These are phyloP conservation scores for Eupithecia subumbrata DNA, from an alignment of 2,888 invertebrate species.

Conservation along the genomic window DNA sequence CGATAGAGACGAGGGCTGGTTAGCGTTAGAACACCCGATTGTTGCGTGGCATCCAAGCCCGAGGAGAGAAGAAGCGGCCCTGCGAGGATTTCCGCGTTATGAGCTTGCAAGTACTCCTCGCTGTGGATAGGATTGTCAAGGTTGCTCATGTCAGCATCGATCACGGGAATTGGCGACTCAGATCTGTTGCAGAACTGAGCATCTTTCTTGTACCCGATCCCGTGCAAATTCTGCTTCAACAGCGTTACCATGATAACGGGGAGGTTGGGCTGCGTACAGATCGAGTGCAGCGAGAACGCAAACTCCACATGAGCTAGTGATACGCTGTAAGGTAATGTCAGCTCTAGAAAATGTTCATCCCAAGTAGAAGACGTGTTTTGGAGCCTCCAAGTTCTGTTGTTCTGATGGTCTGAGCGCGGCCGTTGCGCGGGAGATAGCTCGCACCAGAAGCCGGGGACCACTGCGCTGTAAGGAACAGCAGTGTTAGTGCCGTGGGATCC, in stretches of 20 bases:
- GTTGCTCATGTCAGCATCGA: conserved; percentile 68
- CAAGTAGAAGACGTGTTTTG: conserved; percentile 95
- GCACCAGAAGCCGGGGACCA: conserved; percentile 96
- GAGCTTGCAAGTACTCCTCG: conserved; percentile 91
- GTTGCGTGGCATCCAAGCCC: conserved; percentile 93
- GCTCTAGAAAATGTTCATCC: conserved; percentile 96
- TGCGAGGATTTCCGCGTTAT: conserved; percentile 95
- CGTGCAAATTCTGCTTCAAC: conserved; percentile 85
- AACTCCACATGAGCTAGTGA: conserved; percentile 95
- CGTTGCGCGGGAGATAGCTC: conserved; percentile 96
- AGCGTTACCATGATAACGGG: conserved; percentile 91
- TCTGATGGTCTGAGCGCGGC: conserved; percentile 94
- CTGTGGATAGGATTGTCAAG: conserved; percentile 90
- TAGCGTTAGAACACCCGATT: conserved; percentile 92
- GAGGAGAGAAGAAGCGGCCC: conserved; percentile 93
- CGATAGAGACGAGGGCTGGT: conserved; percentile 94
- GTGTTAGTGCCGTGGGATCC: conserved; percentile 87
- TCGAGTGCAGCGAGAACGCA: conserved; percentile 91
- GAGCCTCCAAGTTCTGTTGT: conserved; percentile 94
- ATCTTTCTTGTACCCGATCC: conserved; percentile 81
- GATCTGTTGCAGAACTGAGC: conserved; percentile 74
- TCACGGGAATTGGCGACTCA: conserved; percentile 70
- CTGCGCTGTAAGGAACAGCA: conserved; percentile 89
- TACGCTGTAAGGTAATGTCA: conserved; percentile 91
- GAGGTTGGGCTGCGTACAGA: conserved; percentile 86